Conservation (phyloP, 2,888 invertebrate genomes). For the Gandaritis pyraliata region DNA sequence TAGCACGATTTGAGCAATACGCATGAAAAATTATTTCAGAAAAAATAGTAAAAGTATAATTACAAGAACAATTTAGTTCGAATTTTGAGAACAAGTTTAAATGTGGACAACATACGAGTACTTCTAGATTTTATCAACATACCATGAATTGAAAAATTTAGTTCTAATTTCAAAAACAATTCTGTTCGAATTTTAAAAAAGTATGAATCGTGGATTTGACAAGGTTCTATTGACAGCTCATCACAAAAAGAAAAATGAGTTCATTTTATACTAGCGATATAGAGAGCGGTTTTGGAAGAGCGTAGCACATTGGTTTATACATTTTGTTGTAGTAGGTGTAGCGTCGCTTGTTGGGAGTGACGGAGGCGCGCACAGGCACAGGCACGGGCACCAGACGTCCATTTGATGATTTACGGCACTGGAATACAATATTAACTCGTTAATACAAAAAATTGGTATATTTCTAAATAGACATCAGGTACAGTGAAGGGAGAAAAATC, state of each 20-base stretch:
- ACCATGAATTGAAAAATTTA: too few species aligned
- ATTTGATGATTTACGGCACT: constrained; percentile 51
- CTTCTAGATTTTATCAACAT: too few species aligned
- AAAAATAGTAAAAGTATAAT: too few species aligned
- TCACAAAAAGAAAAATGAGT: not conserved
- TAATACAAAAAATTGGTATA: too few species aligned
- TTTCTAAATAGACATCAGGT: too few species aligned
- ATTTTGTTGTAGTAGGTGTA: constrained; percentile 81
- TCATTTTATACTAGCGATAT: constrained; percentile 67
- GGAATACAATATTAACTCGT: too few species aligned
- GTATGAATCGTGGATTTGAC: too few species aligned
- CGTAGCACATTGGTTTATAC: constrained; percentile 73
- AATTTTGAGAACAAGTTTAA: constrained; percentile 1
- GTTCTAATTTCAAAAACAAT: too few species aligned
- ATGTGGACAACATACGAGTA: not conserved
- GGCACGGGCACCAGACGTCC: constrained; percentile 39
- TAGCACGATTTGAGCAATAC: constrained; percentile 1
- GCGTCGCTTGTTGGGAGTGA: constrained; percentile 72
- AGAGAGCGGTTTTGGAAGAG: constrained; percentile 66
- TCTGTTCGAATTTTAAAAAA: too few species aligned
- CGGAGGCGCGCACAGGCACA: constrained; percentile 66
- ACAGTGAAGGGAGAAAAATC: too few species aligned
- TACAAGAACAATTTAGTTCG: not conserved
- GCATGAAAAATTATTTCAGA: not conserved
- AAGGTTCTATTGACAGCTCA: too few species aligned